Evolutionary conservation across 2,113 vertebrate genomes (phyloP).

Genomic region (Ardeotis arabs): DNA sequence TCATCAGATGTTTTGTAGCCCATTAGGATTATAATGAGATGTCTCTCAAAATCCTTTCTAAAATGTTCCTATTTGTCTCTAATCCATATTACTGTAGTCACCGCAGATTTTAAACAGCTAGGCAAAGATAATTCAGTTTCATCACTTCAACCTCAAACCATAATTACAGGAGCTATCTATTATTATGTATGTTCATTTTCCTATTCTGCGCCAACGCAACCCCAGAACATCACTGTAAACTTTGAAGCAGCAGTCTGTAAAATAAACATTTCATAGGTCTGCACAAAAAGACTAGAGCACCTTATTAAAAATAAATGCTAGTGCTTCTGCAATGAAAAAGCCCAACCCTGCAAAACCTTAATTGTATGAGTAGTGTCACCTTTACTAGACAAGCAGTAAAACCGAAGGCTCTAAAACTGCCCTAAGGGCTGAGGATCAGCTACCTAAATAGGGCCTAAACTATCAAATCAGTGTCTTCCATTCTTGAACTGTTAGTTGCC

Average conservation of each 20-base stretch:
- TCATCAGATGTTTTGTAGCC: not conserved
- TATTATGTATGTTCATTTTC: not conserved
- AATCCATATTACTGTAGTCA: constrained; percentile 38
- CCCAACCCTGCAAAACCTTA: not conserved
- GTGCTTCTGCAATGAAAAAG: not conserved
- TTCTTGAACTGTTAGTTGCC: not conserved
- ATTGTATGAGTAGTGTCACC: not conserved
- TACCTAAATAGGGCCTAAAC: not conserved
- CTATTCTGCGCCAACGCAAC: not conserved
- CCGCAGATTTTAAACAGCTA: not conserved
- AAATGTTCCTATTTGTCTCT: constrained; percentile 18
- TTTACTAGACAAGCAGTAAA: not conserved
- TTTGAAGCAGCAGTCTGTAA: not conserved
- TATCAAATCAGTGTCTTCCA: not conserved
- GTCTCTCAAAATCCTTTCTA: constrained; percentile 47
- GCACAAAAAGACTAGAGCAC: not conserved
- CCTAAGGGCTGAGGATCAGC: not conserved
- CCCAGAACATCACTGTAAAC: not conserved
- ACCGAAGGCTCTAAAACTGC: not conserved
- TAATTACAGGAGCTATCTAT: not conserved
- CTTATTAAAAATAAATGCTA: not conserved
- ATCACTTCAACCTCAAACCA: constrained; percentile 4
- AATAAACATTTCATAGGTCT: not conserved
- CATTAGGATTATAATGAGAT: constrained; percentile 30
- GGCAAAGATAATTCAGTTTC: not conserved